These are phyloP conservation scores for Bryconaethiops microstoma DNA, from an alignment of 2,797 vertebrate species.

Conservation along the genomic window DNA sequence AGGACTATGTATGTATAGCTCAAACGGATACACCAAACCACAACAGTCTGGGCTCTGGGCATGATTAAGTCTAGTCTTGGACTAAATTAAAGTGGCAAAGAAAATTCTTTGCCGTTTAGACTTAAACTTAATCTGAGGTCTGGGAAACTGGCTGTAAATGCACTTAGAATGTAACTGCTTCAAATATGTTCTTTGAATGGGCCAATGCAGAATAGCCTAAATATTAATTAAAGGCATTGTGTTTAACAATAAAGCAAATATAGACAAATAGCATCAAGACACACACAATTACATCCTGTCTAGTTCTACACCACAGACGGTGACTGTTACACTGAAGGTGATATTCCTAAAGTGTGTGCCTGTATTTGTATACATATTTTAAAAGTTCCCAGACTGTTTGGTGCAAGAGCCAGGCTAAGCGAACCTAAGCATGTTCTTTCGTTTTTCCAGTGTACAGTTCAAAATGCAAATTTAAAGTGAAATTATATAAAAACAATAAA, in stretches of 20 bases:
- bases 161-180: neutral
- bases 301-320: too few relatives aligned
- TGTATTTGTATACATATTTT: neutral
- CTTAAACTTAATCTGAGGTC: neutral
- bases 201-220: neutral
- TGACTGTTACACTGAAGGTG: neutral
- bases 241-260: neutral
- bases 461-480: conserved; percentile 14
- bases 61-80: neutral
- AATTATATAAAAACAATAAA: conserved; percentile 13
- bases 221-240: neutral
- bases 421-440: neutral
- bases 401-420: conserved; percentile 4
- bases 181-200: neutral
- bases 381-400: neutral
- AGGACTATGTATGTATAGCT: too few relatives aligned
- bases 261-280: neutral
- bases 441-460: conserved; percentile 19
- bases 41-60: neutral
- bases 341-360: neutral
- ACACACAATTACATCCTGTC: neutral
- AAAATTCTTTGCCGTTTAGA: neutral
- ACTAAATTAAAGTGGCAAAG: neutral
- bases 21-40: too few relatives aligned
- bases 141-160: neutral